Evolutionary conservation across 2,113 vertebrate species (phyloP).

Genomic region (Ceuthmochares aereus): DNA sequence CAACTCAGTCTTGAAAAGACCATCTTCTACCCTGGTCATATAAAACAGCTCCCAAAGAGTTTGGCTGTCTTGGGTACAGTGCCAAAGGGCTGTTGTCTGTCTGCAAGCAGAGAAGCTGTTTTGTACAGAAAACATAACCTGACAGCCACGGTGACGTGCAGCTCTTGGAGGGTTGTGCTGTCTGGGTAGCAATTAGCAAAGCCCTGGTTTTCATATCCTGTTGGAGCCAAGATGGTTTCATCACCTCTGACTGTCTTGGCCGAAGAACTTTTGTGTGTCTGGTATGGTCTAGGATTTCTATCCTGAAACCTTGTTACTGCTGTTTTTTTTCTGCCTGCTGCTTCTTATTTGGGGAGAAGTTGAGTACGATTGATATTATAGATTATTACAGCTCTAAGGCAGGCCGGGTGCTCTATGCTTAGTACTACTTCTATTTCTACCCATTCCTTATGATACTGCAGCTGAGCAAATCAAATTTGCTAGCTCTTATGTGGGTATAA

Average conservation of each 20-base stretch:
- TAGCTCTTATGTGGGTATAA: not conserved
- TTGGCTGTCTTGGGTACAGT: not conserved
- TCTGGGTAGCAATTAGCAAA: not conserved
- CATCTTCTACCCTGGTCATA: accelerated
- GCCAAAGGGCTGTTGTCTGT: not conserved
- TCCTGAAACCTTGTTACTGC: not conserved
- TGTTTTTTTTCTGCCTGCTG: not conserved
- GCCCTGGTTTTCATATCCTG: not conserved
- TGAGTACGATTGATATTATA: not conserved
- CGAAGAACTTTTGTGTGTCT: not conserved
- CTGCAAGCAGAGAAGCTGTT: not conserved
- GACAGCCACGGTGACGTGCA: accelerated
- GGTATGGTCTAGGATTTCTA: not conserved
- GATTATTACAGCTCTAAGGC: not conserved
- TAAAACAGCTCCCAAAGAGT: not conserved
- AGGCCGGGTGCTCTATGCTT: not conserved
- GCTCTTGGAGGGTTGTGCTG: not conserved
- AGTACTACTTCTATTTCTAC: not conserved
- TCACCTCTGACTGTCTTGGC: not conserved
- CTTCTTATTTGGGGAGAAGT: not conserved
- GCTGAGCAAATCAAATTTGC: not conserved
- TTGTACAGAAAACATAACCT: not conserved
- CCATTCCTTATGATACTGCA: not conserved
- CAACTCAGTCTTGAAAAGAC: no score
- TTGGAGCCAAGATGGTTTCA: not conserved